Evolutionary conservation across 2,888 invertebrate species (phyloP), one percentile per base, ranked within the genome.

Genomic region (Anoplius nigerrimus): DNA sequence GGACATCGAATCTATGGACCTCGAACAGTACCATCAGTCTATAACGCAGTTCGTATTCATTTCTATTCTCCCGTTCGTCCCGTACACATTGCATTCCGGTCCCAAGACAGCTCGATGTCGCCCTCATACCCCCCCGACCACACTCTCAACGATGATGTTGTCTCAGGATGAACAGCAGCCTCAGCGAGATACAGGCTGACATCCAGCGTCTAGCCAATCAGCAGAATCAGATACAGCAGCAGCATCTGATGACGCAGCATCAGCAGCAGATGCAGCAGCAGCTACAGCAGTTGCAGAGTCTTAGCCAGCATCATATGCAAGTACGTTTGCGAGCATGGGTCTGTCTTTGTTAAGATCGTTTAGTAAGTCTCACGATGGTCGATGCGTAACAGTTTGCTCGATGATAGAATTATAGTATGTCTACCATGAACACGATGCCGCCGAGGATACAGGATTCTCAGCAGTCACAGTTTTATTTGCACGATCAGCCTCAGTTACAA

Each of bases 111-210:
- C 21, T 43, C 20, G 20, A 34, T 20, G 0, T 11, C 16, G 55
- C 16, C 8, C 16, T 55, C 0, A 42, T 45, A 34, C 8, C 22
- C 1, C 8, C 22, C 1, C 11, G 34, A 34, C 34, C 11, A 34
- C 11, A 34, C 34, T 34, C 34, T 34, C 21, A 45, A 16, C 24
- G 0, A 34, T 3, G 21, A 55, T 62, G 46, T 20, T 61, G 15
- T 70, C 27, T 5, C 89, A 95, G 95, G 91, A 96, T 98, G 94
- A 97, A 97, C 91, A 93, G 93, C 90, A 97, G 95, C 91, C 93
- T 98, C 86, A 95, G 95, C 88, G 97, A 98, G 90, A 94, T 98
- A 85, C 97, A 98, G 90, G 94, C 94, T 76, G 98, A 98, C 90
- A 97, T 98, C 87, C 95, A 97, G 90, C 93, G 96, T 82, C 91